Conservation (phyloP, 2,888 invertebrate species). For the Pheosia gnoma region DNA sequence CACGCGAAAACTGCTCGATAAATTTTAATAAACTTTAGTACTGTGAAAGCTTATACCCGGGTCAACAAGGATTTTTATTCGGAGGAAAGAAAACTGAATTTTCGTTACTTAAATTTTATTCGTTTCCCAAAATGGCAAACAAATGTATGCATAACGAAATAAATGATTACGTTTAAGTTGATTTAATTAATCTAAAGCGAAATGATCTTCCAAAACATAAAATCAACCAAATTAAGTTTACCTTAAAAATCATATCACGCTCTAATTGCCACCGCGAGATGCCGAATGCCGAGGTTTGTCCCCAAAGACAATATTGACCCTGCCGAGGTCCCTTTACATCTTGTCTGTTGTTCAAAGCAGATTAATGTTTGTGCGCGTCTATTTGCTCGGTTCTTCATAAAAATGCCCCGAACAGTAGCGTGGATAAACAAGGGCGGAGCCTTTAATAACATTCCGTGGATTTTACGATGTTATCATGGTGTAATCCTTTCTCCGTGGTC, state of each 20-base stretch:
- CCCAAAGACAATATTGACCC: slow-evolving; percentile 80
- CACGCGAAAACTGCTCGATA: too few relatives aligned
- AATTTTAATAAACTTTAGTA: too few relatives aligned
- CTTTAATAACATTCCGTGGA: slow-evolving; percentile 66
- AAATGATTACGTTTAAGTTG: too few relatives aligned
- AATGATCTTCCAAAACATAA: slow-evolving; percentile 20
- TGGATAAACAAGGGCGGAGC: slow-evolving; percentile 66
- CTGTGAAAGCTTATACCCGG: too few relatives aligned
- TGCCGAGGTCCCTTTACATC: slow-evolving; percentile 73
- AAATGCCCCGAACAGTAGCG: slow-evolving; percentile 74
- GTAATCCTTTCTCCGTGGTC: slow-evolving; percentile 47
- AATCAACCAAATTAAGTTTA: slow-evolving; percentile 76
- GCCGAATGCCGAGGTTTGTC: slow-evolving; percentile 64
- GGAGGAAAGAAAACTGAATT: too few relatives aligned
- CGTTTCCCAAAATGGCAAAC: too few relatives aligned
- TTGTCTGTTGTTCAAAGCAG: slow-evolving; percentile 79
- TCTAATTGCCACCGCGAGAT: slow-evolving; percentile 76
- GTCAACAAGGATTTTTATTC: too few relatives aligned
- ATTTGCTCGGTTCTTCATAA: slow-evolving; percentile 82
- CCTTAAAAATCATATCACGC: slow-evolving; percentile 78
- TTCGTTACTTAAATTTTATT: too few relatives aligned
- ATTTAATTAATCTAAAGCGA: slow-evolving; percentile 22
- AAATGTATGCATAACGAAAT: too few relatives aligned
- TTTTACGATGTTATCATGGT: slow-evolving; percentile 63
- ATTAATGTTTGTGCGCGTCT: slow-evolving; percentile 80